Conservation (phyloP, 2,888 invertebrate genomes). For the Callinectes sapidus region DNA sequence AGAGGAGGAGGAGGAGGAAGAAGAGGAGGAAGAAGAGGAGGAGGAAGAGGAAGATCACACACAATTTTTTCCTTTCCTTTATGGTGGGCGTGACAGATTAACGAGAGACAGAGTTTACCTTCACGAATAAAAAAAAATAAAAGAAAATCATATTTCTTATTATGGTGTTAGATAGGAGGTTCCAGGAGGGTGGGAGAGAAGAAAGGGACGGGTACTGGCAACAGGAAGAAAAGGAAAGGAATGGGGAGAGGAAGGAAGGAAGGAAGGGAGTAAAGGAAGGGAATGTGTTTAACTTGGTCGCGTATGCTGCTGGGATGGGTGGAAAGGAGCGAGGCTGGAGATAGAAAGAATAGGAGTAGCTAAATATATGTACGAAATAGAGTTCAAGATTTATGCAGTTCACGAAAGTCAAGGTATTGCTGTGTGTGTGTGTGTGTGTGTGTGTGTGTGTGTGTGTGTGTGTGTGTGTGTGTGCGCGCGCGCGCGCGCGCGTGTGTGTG, state of each 20-base stretch:
- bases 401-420: not conserved
- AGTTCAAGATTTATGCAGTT: not conserved
- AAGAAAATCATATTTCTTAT: constrained; percentile 25
- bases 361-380: not conserved
- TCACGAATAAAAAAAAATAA: not conserved
- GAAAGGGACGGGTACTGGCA: not conserved
- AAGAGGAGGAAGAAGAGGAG: not conserved
- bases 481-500: too few species aligned
- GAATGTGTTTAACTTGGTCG: not conserved
- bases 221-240: not conserved
- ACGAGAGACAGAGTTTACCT: not conserved
- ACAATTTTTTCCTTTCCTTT: constrained; percentile 11
- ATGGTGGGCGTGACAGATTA: constrained; percentile 3
- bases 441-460: constrained; percentile 21
- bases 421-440: not conserved
- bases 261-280: not conserved
- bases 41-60: not conserved
- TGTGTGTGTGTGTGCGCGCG: not conserved
- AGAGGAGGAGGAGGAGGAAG: constrained; percentile 6
- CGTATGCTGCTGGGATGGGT: not conserved
- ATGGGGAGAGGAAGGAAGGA: not conserved
- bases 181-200: not conserved
- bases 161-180: constrained; percentile 10
- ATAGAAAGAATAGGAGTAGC: not conserved
- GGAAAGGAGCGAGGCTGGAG: not conserved